These are phyloP conservation scores for Gorsachius goisagi DNA, from an alignment of 2,113 vertebrate genomes.

Conservation along the genomic window DNA sequence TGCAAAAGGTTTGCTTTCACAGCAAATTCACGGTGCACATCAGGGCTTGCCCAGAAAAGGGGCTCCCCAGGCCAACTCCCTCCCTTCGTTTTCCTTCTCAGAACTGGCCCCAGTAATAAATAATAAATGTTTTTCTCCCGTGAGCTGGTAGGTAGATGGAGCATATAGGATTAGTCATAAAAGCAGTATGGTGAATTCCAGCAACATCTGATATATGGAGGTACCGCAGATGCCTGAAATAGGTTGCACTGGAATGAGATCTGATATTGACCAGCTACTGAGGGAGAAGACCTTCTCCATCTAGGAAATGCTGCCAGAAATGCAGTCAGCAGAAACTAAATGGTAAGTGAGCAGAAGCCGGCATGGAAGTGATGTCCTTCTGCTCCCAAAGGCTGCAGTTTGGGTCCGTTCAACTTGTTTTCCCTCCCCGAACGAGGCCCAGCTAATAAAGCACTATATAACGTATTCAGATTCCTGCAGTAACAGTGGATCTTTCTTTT, in stretches of 20 bases:
- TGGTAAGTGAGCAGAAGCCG: not conserved
- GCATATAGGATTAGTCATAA: not conserved
- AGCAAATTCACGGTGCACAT: rapidly evolving
- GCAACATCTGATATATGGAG: rapidly evolving
- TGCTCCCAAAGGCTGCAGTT: not conserved
- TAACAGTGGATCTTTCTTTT: slow-evolving; percentile 60
- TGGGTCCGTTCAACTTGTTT: not conserved
- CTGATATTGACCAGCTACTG: not conserved
- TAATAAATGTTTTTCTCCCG: not conserved
- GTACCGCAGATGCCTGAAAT: not conserved
- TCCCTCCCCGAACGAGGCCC: not conserved
- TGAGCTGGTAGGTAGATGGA: not conserved
- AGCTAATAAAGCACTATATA: slow-evolving; percentile 10
- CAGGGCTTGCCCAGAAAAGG: not conserved
- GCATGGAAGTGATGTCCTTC: not conserved
- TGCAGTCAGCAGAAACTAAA: not conserved
- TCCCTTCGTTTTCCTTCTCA: not conserved
- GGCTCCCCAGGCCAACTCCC: not conserved
- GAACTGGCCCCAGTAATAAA: not conserved
- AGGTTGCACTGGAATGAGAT: not conserved
- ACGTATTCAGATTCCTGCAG: slow-evolving; percentile 41
- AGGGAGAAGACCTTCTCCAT: not conserved
- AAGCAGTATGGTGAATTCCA: not conserved
- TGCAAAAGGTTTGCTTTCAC: not conserved
- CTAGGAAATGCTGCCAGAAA: not conserved